These are phyloP conservation scores for Sceloporus tristichus DNA, from an alignment of 2,113 vertebrate species.

Conservation along the genomic window DNA sequence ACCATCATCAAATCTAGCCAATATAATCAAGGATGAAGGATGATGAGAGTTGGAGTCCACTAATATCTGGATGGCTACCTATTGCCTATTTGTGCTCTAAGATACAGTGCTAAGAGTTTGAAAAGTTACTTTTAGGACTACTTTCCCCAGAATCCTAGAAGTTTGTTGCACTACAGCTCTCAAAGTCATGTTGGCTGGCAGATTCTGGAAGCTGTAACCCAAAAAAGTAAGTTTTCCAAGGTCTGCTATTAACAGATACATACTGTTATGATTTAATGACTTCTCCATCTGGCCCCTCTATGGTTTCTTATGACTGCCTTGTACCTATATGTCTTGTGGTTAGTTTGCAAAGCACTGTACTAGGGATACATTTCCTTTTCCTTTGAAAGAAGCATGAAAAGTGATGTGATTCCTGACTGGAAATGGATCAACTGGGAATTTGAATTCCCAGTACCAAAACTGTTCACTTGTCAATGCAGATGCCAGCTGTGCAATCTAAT, in stretches of 20 bases:
- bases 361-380: background rate
- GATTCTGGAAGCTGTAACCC: background rate
- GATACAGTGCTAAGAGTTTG: too few relatives aligned
- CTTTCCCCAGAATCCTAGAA: too few relatives aligned
- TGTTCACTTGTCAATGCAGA: conserved; percentile 13
- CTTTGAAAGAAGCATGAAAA: background rate
- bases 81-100: too few relatives aligned
- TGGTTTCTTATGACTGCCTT: background rate
- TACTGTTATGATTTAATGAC: background rate
- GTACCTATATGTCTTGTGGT: background rate
- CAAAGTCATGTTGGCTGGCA: background rate
- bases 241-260: background rate
- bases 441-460: background rate
- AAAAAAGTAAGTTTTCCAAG: background rate
- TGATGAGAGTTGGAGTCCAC: background rate
- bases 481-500: background rate
- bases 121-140: too few relatives aligned
- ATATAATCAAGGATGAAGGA: background rate
- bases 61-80: background rate
- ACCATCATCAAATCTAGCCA: background rate
- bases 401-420: conserved; percentile 1
- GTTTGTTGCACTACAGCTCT: too few relatives aligned
- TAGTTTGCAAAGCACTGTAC: background rate
- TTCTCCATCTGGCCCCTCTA: background rate
- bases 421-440: background rate